Percentiles rank a stretch among this genome's conserved stretches.
phyloP scores from a whole-genome alignment of 2,888 invertebrate genomes.

The Agrotis clavis region DNA sequence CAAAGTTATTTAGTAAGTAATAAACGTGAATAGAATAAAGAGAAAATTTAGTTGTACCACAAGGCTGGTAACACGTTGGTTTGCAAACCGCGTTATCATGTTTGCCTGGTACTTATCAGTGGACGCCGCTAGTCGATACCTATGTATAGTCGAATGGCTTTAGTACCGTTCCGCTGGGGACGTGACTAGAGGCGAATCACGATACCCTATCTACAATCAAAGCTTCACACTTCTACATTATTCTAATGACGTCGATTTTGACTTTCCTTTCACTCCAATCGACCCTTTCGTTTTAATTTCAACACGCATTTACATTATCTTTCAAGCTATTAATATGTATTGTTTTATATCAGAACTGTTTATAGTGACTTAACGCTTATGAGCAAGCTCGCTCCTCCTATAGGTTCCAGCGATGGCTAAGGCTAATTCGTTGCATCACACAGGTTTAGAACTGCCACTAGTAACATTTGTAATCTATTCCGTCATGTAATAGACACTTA shows the following conservation, averaged over 20 bases:
- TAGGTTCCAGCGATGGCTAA: constrained; percentile 40
- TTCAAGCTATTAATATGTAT: constrained; percentile 50
- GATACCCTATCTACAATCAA: constrained; percentile 64
- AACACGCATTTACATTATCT: constrained; percentile 48
- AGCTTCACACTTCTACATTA: constrained; percentile 46
- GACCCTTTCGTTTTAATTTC: constrained; percentile 44
- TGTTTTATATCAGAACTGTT: constrained; percentile 35
- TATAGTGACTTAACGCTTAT: constrained; percentile 48
- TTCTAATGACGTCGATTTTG: constrained; percentile 37
- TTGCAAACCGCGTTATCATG: constrained; percentile 74
- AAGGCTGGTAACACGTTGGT: constrained; percentile 57
- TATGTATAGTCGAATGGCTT: constrained; percentile 53
- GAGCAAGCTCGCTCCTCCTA: constrained; percentile 32
- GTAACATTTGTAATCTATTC: constrained; percentile 63
- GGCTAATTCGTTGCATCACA: constrained; percentile 57
- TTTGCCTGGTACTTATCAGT: constrained; percentile 77
- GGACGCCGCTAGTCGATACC: constrained; percentile 61
- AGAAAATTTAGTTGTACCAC: constrained; percentile 36
- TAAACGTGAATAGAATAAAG: constrained; percentile 5
- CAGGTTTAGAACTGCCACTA: constrained; percentile 43
- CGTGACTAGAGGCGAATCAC: constrained; percentile 65
- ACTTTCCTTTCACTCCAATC: constrained; percentile 31
- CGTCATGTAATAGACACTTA: constrained; percentile 58
- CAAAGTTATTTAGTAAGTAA: constrained; percentile 1
- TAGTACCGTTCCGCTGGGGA: constrained; percentile 65